Conservation (phyloP, 2,888 invertebrate genomes). For the Thymelicus lineola region DNA sequence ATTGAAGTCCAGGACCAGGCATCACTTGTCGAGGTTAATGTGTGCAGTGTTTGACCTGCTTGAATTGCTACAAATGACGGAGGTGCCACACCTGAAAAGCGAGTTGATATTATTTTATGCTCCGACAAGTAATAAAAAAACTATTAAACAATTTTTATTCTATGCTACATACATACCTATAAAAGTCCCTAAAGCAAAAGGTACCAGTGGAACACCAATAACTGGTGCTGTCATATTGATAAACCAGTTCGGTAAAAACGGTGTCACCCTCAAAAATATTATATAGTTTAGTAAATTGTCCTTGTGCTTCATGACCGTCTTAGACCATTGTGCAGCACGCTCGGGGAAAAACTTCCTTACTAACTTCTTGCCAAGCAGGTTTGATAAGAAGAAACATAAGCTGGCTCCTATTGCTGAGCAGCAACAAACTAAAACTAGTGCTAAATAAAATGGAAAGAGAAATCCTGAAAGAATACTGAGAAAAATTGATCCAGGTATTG, state of each 20-base stretch:
- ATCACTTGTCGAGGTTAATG: conserved; percentile 94
- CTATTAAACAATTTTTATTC: neutral
- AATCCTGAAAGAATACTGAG: conserved; percentile 98
- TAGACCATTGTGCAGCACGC: conserved; percentile 93
- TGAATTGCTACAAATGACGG: conserved; percentile 99
- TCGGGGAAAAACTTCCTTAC: conserved; percentile 96
- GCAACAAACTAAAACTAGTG: conserved; percentile 94
- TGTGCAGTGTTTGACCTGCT: conserved; percentile 97
- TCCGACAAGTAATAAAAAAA: neutral
- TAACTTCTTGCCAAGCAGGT: conserved; percentile 93
- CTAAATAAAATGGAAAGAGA: conserved; percentile 96
- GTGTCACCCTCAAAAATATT: conserved; percentile 98
- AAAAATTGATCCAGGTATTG: conserved; percentile 99
- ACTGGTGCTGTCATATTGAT: conserved; percentile 98
- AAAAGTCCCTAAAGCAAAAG: conserved; percentile 98
- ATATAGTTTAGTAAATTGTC: conserved; percentile 98
- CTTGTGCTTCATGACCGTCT: conserved; percentile 92
- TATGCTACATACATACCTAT: conserved; percentile 88
- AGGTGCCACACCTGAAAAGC: conserved; percentile 93
- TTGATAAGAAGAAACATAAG: conserved; percentile 97
- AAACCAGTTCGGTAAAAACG: conserved; percentile 99
- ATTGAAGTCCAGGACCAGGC: conserved; percentile 96
- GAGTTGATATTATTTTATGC: conserved; percentile 7
- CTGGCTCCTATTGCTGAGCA: conserved; percentile 99
- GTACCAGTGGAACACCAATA: conserved; percentile 96